A percentile compares a stretch with the other conserved stretches of the same genome.
These are phyloP conservation scores for Stictocephala bisonia DNA, from an alignment of 2,888 invertebrate genomes.

Conservation along the genomic window DNA sequence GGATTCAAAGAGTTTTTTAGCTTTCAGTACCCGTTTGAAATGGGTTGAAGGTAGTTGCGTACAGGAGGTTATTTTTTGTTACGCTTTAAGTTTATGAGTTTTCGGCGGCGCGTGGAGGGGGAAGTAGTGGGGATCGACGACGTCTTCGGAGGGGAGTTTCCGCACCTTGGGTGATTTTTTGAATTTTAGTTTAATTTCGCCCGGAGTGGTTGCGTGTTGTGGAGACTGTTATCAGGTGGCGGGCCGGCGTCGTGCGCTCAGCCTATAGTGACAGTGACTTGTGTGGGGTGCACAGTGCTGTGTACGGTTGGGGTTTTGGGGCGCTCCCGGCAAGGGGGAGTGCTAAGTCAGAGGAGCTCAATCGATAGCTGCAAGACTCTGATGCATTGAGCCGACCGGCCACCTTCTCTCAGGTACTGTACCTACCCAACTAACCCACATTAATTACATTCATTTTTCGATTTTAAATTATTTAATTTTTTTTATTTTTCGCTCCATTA, in stretches of 20 bases:
- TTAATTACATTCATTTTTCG: background rate
- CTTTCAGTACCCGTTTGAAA: conserved; percentile 52
- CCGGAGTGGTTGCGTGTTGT: too few species aligned
- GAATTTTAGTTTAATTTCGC: conserved; percentile 49
- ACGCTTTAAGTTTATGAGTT: conserved; percentile 51
- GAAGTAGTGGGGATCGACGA: conserved; percentile 36
- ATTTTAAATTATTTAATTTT: background rate
- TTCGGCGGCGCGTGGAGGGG: conserved; percentile 44
- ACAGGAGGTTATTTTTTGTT: conserved; percentile 50
- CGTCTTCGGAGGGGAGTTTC: conserved; percentile 43
- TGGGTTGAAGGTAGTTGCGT: conserved; percentile 49
- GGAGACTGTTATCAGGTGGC: background rate
- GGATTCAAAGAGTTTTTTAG: conserved; percentile 51
- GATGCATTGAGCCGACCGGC: conserved; percentile 38
- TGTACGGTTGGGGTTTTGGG: background rate
- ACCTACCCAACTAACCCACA: background rate
- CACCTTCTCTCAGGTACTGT: conserved; percentile 32
- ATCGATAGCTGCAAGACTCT: conserved; percentile 35
- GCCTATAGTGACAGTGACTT: conserved; percentile 3
- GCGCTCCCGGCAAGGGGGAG: background rate
- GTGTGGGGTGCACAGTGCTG: background rate
- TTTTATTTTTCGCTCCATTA: background rate
- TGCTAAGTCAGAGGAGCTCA: background rate
- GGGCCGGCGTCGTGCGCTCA: background rate
- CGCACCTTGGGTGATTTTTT: conserved; percentile 46